phyloP scores from a whole-genome alignment of 2,888 invertebrate genomes.

The Nematopogon swammerdamellus region DNA sequence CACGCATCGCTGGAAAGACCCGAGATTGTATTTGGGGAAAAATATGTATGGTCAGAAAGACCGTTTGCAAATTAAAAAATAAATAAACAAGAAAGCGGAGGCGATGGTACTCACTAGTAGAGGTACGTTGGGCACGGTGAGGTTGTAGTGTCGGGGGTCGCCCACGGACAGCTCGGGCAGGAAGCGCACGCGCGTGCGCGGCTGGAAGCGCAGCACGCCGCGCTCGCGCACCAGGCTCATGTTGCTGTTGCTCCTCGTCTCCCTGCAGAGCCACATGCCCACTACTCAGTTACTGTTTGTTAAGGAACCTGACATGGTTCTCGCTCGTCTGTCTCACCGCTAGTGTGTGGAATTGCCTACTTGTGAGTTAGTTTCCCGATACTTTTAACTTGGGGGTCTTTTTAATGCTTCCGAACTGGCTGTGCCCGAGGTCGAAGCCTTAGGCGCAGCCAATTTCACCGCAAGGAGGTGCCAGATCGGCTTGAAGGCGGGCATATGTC shows the following conservation, averaged over 20 bases:
- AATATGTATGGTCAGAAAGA: conserved; percentile 9
- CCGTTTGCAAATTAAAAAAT: conserved; percentile 1
- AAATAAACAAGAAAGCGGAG: too few relatives aligned
- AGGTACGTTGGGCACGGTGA: conserved; percentile 69
- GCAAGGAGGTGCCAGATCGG: neutral
- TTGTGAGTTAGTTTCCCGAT: neutral
- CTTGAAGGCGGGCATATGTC: too few relatives aligned
- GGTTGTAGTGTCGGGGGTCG: conserved; percentile 53
- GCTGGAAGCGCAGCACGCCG: conserved; percentile 61
- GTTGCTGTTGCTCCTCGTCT: conserved; percentile 61
- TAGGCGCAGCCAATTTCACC: too few relatives aligned
- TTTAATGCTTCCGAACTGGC: neutral
- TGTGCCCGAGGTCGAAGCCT: too few relatives aligned
- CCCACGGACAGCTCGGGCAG: conserved; percentile 63
- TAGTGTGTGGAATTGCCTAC: neutral
- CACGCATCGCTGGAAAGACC: conserved; percentile 11
- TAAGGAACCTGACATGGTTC: neutral
- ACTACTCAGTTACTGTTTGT: conserved; percentile 1
- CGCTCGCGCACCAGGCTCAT: conserved; percentile 56
- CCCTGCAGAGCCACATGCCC: conserved; percentile 49
- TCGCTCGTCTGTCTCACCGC: neutral
- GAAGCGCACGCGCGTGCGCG: conserved; percentile 53
- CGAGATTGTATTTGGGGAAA: too few relatives aligned
- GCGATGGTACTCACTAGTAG: conserved; percentile 59
- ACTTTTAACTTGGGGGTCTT: neutral